Base-by-base conservation (phyloP, 2,113 vertebrate species). In the Pachycephala philippinensis region DNA sequence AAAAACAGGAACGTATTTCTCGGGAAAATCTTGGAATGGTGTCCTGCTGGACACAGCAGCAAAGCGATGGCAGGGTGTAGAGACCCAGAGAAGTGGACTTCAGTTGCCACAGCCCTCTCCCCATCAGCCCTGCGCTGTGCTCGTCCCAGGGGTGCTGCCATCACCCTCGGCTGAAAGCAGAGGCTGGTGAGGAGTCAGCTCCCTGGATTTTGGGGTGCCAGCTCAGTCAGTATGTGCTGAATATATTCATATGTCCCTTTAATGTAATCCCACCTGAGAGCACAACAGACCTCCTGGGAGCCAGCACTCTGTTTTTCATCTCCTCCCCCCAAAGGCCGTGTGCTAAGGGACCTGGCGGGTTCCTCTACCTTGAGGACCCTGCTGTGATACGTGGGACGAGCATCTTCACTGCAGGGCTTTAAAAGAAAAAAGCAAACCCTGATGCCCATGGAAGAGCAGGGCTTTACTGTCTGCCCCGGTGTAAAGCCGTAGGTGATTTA, bases 111-210 rank as follows among this genome's bases (percentile, higher is more conserved):
- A 52, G 63, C 2, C 4, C 18, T 16, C 23, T 39, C 35, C 7
- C 2, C 13, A 3, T 15, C 10, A 7, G 15, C 35, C 49, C 23
- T 1, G 3, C 0, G 0, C 77, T 26, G 20, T 33, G 70, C 47
- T 54, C 33, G 39, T 76, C 53, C 30, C 53, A 8, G 15, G 37
- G 26, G 17, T 12, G 57, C 87, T 90, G 83, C 70, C 33, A 27
- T n/a, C 79, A 49, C 28, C 11, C 40, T 74, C 7, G 4, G 27
- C 78, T 61, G 28, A 65, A 75, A 66, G 79, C 45, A 44, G 42
- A 57, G 47, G 47, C 52, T 19, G 18, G 20, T 18, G 9, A 80
- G 23, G 49, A 52, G 24, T 39, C 74, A 42, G 35, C 11, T 87
- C 47, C 47, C 42, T 31, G 65, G 20, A 22, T 88, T 93, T 82